phyloP scores from a whole-genome alignment of 1,140 invertebrate species.

The Drosophila fuyamai region DNA sequence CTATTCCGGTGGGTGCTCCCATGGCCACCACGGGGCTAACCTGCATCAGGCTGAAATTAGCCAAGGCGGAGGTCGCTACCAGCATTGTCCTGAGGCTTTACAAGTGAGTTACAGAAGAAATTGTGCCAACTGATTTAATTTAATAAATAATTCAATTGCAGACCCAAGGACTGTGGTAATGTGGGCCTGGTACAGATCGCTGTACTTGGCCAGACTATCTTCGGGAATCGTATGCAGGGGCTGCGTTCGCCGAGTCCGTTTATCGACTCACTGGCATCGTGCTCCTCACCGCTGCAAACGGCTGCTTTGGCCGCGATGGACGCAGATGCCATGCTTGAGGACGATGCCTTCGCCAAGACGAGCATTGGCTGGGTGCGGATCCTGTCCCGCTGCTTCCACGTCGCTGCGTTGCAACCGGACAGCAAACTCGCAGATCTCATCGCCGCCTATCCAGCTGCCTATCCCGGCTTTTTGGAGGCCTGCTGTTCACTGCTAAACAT shows the following conservation, averaged over 20 bases:
- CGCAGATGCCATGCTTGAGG: slow-evolving; percentile 67
- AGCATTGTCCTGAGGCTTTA: slow-evolving; percentile 86
- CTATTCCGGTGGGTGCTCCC: slow-evolving; percentile 87
- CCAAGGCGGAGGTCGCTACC: slow-evolving; percentile 92
- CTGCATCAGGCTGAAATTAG: slow-evolving; percentile 92
- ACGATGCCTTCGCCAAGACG: slow-evolving; percentile 82
- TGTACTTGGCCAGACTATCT: slow-evolving; percentile 91
- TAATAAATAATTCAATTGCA: slow-evolving; percentile 85
- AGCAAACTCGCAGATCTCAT: slow-evolving; percentile 86
- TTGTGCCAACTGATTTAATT: not conserved
- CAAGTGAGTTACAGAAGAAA: slow-evolving; percentile 54
- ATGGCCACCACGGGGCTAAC: slow-evolving; percentile 93
- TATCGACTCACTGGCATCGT: slow-evolving; percentile 43
- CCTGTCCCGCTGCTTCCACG: slow-evolving; percentile 77
- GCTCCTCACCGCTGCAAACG: slow-evolving; percentile 36
- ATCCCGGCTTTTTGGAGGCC: slow-evolving; percentile 89
- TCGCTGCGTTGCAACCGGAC: slow-evolving; percentile 71
- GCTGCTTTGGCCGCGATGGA: slow-evolving; percentile 46
- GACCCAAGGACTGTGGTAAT: slow-evolving; percentile 93
- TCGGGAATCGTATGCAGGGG: slow-evolving; percentile 74
- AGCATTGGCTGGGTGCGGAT: slow-evolving; percentile 84
- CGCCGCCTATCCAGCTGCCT: slow-evolving; percentile 87
- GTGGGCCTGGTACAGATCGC: slow-evolving; percentile 95
- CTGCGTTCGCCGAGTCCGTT: slow-evolving; percentile 45
- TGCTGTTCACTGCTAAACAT: slow-evolving; percentile 91